phyloP scores from a whole-genome alignment of 2,797 vertebrate genomes.

The Peromyscus eremicus region DNA sequence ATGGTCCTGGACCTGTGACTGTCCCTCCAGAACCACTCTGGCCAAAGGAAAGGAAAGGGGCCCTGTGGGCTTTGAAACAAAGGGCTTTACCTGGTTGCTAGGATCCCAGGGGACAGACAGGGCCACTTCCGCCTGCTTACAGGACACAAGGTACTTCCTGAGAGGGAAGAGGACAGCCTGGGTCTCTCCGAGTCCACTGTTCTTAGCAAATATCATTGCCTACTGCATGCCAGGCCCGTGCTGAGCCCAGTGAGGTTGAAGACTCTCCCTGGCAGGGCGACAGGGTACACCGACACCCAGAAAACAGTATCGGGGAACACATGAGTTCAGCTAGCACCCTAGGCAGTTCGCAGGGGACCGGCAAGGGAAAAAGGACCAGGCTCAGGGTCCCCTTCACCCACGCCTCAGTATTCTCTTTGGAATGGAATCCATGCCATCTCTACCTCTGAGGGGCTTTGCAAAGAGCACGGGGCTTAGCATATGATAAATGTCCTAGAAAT shows the following conservation, averaged over 20 bases:
- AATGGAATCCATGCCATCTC: neutral
- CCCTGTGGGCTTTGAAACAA: fast-evolving
- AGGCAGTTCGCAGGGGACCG: neutral
- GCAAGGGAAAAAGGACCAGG: fast-evolving
- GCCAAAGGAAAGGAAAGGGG: neutral
- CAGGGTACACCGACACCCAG: neutral
- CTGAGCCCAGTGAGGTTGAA: fast-evolving
- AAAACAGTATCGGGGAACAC: neutral
- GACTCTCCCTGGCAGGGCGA: neutral
- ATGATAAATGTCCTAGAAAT: neutral
- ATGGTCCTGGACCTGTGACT: neutral
- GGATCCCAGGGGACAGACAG: conserved; percentile 98
- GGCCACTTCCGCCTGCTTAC: conserved; percentile 94
- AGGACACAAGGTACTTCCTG: conserved; percentile 97
- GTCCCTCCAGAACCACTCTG: neutral
- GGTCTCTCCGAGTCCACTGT: neutral
- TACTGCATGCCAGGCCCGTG: neutral
- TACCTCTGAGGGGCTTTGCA: neutral
- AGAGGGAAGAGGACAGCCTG: neutral
- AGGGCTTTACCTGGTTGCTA: conserved; percentile 94
- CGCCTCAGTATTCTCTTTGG: neutral
- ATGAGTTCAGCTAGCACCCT: neutral
- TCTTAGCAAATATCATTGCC: neutral
- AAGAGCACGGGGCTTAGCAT: neutral
- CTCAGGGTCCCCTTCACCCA: neutral